phyloP scores from a whole-genome alignment of 2,888 invertebrate genomes.

The Brachylomia viminalis region DNA sequence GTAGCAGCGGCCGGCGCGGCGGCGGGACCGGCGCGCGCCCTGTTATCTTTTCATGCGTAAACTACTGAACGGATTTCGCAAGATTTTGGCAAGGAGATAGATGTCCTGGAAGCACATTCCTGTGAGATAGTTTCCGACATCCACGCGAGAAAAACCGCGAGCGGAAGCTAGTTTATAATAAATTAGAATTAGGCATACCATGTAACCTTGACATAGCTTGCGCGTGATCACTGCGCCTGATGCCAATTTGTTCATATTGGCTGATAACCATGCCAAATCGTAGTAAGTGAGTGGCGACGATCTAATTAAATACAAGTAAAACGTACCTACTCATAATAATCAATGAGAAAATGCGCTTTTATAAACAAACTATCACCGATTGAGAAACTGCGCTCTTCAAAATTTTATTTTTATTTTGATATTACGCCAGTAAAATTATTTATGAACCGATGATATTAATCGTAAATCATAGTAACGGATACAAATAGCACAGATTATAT shows the following conservation, averaged over 20 bases:
- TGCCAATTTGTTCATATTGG: constrained; percentile 74
- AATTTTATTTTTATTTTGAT: constrained; percentile 36
- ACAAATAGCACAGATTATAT: constrained; percentile 44
- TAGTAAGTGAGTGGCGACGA: constrained; percentile 64
- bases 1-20: too few relatives aligned
- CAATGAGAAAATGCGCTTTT: constrained; percentile 26
- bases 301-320: constrained; percentile 62
- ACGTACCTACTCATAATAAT: constrained; percentile 22
- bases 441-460: constrained; percentile 43
- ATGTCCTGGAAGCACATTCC: too few relatives aligned
- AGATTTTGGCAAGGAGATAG: too few relatives aligned
- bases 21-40: too few relatives aligned
- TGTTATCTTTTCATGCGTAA: too few relatives aligned
- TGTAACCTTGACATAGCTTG: constrained; percentile 69
- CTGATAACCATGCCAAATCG: constrained; percentile 72
- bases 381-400: constrained; percentile 32
- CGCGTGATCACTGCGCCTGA: constrained; percentile 65
- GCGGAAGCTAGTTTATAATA: too few relatives aligned
- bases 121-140: too few relatives aligned
- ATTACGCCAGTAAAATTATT: constrained; percentile 41
- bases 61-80: too few relatives aligned
- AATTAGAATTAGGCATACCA: constrained; percentile 55
- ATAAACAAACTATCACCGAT: constrained; percentile 20
- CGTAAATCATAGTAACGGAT: constrained; percentile 48
- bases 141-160: too few relatives aligned